phyloP scores from a whole-genome alignment of 2,113 vertebrate genomes.

The Ursus arctos region DNA sequence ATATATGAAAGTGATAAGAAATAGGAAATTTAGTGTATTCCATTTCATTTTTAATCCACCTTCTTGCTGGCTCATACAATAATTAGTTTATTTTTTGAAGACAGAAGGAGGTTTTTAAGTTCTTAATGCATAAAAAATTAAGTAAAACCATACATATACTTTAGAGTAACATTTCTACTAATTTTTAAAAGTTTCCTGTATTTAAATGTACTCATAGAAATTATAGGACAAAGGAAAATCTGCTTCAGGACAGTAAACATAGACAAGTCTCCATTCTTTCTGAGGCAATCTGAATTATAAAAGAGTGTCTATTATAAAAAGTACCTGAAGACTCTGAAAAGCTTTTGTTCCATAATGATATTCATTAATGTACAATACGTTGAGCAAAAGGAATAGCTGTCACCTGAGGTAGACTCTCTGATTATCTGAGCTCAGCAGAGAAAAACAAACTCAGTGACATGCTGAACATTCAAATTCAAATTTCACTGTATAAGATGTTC shows the following conservation, averaged over 20 bases:
- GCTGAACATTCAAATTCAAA: constrained; percentile 11
- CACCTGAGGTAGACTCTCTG: not conserved
- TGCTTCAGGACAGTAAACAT: not conserved
- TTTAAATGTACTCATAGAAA: not conserved
- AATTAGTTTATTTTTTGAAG: constrained; percentile 6
- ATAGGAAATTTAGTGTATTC: constrained; percentile 50
- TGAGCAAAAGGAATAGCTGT: not conserved
- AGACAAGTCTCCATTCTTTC: not conserved
- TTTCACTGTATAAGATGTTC: not conserved
- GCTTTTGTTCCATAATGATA: not conserved
- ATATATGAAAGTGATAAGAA: constrained; percentile 56
- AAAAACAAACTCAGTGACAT: not conserved
- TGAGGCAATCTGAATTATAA: not conserved
- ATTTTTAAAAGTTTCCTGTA: not conserved
- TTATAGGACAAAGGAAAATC: not conserved
- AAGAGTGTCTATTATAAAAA: not conserved
- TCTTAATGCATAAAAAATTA: not conserved
- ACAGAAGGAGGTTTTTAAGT: not conserved
- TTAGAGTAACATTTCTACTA: constrained; percentile 9
- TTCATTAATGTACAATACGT: not conserved
- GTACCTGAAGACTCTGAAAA: not conserved
- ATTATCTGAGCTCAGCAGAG: not conserved
- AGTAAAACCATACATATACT: not conserved
- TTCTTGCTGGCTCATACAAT: not conserved
- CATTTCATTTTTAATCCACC: constrained; percentile 10